These are phyloP conservation scores for Aselliscus stoliczkanus DNA, from an alignment of 2,797 vertebrate species.

Conservation along the genomic window DNA sequence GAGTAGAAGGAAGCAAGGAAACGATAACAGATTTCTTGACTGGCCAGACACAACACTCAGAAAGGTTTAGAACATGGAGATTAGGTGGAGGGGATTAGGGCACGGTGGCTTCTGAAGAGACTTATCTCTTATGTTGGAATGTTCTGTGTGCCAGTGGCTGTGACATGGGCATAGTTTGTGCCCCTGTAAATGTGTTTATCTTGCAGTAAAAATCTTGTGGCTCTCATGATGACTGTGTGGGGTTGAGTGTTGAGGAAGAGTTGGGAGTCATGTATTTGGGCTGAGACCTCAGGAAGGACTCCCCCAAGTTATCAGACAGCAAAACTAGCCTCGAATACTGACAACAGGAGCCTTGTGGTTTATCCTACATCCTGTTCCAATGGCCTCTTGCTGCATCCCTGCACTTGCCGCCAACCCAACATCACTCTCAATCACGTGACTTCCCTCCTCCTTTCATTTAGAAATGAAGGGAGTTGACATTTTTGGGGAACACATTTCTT, in stretches of 20 bases:
- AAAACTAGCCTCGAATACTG: not conserved
- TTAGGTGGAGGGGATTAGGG: not conserved
- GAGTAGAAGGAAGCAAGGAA: not conserved
- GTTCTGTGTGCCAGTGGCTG: not conserved
- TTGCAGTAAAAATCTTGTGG: not conserved
- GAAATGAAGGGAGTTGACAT: not conserved
- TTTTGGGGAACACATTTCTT: not conserved
- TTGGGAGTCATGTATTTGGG: not conserved
- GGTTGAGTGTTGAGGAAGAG: not conserved
- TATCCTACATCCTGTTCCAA: not conserved
- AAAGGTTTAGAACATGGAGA: not conserved
- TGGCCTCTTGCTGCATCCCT: not conserved
- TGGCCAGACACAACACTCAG: not conserved
- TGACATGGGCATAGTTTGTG: not conserved
- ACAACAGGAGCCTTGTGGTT: not conserved
- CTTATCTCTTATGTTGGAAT: not conserved
- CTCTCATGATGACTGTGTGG: not conserved
- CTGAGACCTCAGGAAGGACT: not conserved
- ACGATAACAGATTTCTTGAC: not conserved
- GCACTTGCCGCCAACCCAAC: not conserved
- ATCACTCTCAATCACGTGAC: fast-evolving
- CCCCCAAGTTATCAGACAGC: not conserved
- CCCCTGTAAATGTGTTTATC: not conserved
- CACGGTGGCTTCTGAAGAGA: not conserved
- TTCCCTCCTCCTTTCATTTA: not conserved